A percentile compares a stretch with the other conserved stretches of the same genome.
Evolutionary conservation across 2,797 vertebrate species (phyloP).

Genomic region (Phyllotis vaccarum): DNA sequence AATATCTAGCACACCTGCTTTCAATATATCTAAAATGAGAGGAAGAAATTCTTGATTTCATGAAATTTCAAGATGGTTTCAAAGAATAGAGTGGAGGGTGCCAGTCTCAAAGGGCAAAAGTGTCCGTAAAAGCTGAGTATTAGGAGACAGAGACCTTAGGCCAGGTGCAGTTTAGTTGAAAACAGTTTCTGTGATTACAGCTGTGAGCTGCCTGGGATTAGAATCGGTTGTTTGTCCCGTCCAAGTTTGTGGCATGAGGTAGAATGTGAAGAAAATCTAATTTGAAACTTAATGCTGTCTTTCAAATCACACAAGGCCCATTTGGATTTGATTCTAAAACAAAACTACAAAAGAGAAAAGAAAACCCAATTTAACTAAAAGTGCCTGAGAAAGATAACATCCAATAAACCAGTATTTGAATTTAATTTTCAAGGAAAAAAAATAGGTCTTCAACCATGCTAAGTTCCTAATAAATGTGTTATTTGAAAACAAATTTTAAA

Average conservation of each 20-base stretch:
- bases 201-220: constrained; percentile 14
- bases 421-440: constrained; percentile 56
- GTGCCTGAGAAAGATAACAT: constrained; percentile 30
- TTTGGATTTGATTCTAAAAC: not conserved
- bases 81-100: not conserved
- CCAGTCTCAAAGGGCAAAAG: not conserved
- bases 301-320: constrained; percentile 43
- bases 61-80: not conserved
- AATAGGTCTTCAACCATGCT: not conserved
- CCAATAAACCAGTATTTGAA: not conserved
- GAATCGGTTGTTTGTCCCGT: not conserved
- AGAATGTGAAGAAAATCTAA: constrained; percentile 35
- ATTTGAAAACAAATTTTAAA: not conserved
- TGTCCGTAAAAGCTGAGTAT: not conserved
- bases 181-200: not conserved
- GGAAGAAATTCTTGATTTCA: not conserved
- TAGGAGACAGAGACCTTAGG: not conserved
- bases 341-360: constrained; percentile 53
- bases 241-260: not conserved
- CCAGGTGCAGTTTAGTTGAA: not conserved
- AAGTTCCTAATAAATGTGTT: not conserved
- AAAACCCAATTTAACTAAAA: constrained; percentile 32
- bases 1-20: not conserved
- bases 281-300: constrained; percentile 37
- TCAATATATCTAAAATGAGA: not conserved